A percentile compares a stretch with the other conserved stretches of the same genome.
Conservation (phyloP, 1,140 invertebrate genomes). For the Diprion similis region DNA sequence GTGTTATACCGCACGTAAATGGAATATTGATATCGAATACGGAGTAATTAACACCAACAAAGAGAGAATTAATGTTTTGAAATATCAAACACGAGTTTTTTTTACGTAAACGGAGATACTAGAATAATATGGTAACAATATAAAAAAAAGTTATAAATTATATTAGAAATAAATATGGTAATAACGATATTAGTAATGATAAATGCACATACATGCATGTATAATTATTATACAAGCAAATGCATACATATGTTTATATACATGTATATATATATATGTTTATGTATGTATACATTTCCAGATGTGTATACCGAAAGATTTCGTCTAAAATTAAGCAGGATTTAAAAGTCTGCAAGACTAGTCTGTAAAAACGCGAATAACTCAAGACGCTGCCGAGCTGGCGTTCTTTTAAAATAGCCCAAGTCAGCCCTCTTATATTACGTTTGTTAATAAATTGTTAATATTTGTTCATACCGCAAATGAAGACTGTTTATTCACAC, state of each 20-base stretch:
- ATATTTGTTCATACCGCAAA: constrained; percentile 29
- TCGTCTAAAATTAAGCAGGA: background rate
- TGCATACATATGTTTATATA: background rate
- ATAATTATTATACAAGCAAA: background rate
- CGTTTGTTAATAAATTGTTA: constrained; percentile 43
- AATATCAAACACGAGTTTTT: background rate
- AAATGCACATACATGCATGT: background rate
- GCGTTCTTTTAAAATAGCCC: background rate
- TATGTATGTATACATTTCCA: background rate
- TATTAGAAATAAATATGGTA: background rate
- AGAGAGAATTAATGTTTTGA: background rate
- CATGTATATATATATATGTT: background rate
- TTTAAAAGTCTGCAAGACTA: background rate
- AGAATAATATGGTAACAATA: no score
- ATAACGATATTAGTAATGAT: background rate
- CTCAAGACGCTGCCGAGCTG: background rate
- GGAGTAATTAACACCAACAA: no score
- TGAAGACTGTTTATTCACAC: background rate
- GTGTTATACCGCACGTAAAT: no score
- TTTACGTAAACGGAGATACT: no score
- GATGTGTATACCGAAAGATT: background rate
- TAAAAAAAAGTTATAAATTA: no score
- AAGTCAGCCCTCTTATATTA: constrained; percentile 27
- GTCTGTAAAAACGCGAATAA: background rate
- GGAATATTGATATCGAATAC: no score